Evolutionary conservation across 2,113 vertebrate genomes (phyloP), one percentile per base, ranked within the genome.

Genomic region (Barnardius zonarius): DNA sequence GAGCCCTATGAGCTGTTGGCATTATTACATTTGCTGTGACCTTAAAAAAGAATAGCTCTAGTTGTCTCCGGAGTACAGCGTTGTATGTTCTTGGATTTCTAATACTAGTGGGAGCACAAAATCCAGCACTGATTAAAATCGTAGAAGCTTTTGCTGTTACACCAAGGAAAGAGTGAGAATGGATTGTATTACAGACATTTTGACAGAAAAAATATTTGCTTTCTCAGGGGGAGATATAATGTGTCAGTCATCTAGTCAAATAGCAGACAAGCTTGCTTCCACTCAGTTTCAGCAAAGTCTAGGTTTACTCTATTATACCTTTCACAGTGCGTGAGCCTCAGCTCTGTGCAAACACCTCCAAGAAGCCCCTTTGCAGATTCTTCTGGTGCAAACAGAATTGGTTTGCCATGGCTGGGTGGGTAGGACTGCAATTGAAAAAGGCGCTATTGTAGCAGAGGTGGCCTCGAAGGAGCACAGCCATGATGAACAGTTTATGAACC

Each of bases 41-140:
- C 86, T 96, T 96, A 96, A 77, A 83, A 93, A 86, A 84, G 78
- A 95, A 80, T 70, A 92, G 63, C 83, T 93, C 13, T 57, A 43
- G 80, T 57, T 51, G 43, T 90, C 93, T 87, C 92, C 41, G 43
- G 95, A 94, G 91, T 48, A 51, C 57, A 35, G 68, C 1, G 0
- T n/a, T 95, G 92, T 96, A 28, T 97, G 83, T 86, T 96, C 90
- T 90, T 93, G 93, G 95, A 91, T 96, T 96, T 96, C 89, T 67
- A 90, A 90, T 83, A 39, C 77, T 88, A 96, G 55, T 0, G 4
- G 84, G 83, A 92, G 55, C 33, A 55, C 57, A n/a, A 89, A 96
- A 94, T 83, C 70, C 75, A 1, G 68, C 18, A 3, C 86, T 92
- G 92, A 96, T 93, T 96, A 97, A 96, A 97, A 92, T 88, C 46